phyloP scores from a whole-genome alignment of 2,113 vertebrate genomes.

The Strix aluco region DNA sequence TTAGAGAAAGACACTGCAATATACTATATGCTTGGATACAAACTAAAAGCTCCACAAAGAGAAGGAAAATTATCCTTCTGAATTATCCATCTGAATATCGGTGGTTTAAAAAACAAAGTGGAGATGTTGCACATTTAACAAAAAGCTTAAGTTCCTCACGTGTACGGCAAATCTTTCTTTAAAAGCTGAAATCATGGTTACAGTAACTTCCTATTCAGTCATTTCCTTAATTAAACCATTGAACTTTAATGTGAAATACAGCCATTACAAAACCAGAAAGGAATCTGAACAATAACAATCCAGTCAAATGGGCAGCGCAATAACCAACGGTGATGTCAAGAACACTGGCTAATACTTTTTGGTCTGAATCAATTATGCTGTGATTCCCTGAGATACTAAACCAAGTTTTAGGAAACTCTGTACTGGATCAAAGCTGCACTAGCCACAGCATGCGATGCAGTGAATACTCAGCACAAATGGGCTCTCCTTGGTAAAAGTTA shows the following conservation, averaged over 20 bases:
- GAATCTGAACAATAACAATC: slow-evolving; percentile 64
- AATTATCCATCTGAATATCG: background rate
- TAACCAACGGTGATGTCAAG: slow-evolving; percentile 33
- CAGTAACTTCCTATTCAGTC: slow-evolving; percentile 72
- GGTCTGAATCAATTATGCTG: slow-evolving; percentile 44
- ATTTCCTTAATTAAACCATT: slow-evolving; percentile 72
- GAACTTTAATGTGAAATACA: slow-evolving; percentile 69
- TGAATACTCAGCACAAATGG: background rate
- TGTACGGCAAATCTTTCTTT: slow-evolving; percentile 57
- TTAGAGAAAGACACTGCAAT: background rate
- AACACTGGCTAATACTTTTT: slow-evolving; percentile 60
- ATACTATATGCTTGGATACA: background rate
- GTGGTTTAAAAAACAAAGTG: background rate
- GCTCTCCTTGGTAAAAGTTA: background rate
- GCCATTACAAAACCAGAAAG: slow-evolving; percentile 62
- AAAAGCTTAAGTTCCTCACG: slow-evolving; percentile 23
- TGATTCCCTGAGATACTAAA: background rate
- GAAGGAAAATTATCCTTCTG: background rate
- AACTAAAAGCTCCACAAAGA: background rate
- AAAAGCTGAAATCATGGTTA: slow-evolving; percentile 60
- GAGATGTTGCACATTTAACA: background rate
- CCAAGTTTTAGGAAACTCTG: background rate
- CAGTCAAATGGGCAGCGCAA: background rate
- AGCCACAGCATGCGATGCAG: background rate
- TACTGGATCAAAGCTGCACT: background rate